phyloP scores from a whole-genome alignment of 2,797 vertebrate species.

The Acanthornis magna region DNA sequence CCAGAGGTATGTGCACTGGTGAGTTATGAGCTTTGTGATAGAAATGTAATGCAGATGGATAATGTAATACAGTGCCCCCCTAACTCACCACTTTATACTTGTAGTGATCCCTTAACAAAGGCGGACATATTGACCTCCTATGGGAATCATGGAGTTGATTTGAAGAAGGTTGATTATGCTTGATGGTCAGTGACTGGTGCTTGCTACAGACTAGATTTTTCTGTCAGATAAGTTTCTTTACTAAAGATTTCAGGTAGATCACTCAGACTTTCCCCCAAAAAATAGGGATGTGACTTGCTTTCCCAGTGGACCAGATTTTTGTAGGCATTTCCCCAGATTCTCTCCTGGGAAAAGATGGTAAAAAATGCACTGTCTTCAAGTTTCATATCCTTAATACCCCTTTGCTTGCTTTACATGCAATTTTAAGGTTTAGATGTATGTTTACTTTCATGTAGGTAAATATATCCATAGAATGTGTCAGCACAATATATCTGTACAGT shows the following conservation, averaged over 20 bases:
- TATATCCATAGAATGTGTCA: background rate
- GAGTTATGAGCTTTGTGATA: background rate
- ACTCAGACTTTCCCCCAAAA: background rate
- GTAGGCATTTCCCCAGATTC: background rate
- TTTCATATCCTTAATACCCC: background rate
- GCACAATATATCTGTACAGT: background rate
- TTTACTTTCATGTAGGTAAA: conserved; percentile 7
- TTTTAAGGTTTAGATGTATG: background rate
- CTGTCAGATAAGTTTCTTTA: background rate
- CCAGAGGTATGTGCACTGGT: background rate
- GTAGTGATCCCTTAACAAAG: background rate
- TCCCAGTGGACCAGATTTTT: background rate
- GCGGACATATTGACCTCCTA: fast-evolving
- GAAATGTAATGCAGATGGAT: background rate
- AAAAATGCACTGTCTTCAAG: background rate
- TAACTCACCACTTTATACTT: background rate
- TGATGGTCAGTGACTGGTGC: background rate
- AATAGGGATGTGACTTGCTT: background rate
- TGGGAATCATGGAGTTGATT: background rate
- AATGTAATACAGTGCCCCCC: background rate
- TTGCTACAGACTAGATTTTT: background rate
- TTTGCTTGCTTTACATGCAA: background rate
- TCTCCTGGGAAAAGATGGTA: background rate
- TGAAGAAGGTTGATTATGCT: background rate
- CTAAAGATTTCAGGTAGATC: background rate